phyloP scores from a whole-genome alignment of 1,140 invertebrate genomes.

The Polypedilum vanderplanki region DNA sequence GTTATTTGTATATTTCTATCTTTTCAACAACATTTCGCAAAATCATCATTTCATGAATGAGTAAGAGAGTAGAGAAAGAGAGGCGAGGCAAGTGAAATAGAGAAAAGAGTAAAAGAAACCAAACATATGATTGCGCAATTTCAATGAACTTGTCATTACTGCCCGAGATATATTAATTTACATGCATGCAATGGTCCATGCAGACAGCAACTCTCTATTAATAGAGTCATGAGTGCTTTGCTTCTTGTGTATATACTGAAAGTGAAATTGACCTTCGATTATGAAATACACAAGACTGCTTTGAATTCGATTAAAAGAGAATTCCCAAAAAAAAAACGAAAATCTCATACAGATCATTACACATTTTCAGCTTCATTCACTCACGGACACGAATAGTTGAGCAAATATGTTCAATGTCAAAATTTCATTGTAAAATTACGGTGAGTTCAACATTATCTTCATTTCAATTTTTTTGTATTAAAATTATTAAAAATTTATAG shows the following conservation, averaged over 20 bases:
- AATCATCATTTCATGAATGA: constrained; percentile 10
- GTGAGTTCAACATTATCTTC: background rate
- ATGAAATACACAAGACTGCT: background rate
- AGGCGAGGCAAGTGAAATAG: background rate
- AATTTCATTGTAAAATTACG: background rate
- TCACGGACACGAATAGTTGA: background rate
- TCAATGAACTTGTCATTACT: constrained; percentile 13
- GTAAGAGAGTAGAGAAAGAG: background rate
- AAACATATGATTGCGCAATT: background rate
- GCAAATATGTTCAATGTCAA: constrained; percentile 25
- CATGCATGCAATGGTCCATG: too few species aligned
- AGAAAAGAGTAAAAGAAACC: background rate
- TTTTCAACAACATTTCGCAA: background rate
- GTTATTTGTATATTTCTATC: too few species aligned
- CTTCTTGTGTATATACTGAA: background rate
- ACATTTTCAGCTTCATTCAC: background rate
- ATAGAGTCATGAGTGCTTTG: background rate
- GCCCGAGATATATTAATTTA: background rate
- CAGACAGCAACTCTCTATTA: too few species aligned
- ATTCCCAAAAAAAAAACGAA: too few species aligned
- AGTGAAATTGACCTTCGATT: constrained; percentile 26
- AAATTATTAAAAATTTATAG: too few species aligned
- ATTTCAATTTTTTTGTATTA: too few species aligned
- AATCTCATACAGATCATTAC: background rate
- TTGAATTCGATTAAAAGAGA: background rate